Base-by-base conservation (phyloP, 2,113 vertebrate species). In the Cricetomys ansorgei region DNA sequence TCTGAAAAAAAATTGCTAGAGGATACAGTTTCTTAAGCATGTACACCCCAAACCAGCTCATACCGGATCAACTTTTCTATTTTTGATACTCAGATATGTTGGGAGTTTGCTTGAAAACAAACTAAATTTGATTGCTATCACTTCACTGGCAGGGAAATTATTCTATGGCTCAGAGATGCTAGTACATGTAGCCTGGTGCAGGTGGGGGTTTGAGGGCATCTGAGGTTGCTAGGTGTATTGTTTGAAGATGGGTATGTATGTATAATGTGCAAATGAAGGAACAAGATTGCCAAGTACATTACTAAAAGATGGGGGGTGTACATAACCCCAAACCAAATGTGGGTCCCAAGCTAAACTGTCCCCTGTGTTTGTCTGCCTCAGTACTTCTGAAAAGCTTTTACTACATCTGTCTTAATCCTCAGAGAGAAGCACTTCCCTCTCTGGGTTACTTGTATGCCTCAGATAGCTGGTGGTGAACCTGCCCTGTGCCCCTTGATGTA, bases 361-460 rank as follows among this genome's bases (percentile, higher is more conserved):
- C n/a, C 19, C 25, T 83, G 55, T 59, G 57, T 8, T 77, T 62
- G 57, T 40, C n/a, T 83, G 25, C 57, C 25, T 62, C 3, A 29
- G 23, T 43, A 29, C n/a, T 57, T 80, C 53, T 55, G 37, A 91
- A 69, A 85, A 73, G 55, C 73, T 96, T 91, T 93, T 50, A 57
- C 67, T 75, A 73, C 34, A 3, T 16, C 10, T 21, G 67, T 12
- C 27, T 59, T 25, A 62, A 9, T 31, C 45, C 34, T 90, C 64
- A 55, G 34, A 40, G 55, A 31, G 37, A 43, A 59, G 43, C 23
- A 40, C 34, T 16, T 81, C 11, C 27, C 62, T 80, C 8, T 69
- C 69, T 79, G n/a, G 62, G 89, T 11, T 27, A 5, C 72, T n/a
- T 50, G 31, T 34, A 27, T 70, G 40, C 59, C 15, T 94, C 65